Conservation (phyloP, 2,888 invertebrate species). For the Hoplodrina ambigua region DNA sequence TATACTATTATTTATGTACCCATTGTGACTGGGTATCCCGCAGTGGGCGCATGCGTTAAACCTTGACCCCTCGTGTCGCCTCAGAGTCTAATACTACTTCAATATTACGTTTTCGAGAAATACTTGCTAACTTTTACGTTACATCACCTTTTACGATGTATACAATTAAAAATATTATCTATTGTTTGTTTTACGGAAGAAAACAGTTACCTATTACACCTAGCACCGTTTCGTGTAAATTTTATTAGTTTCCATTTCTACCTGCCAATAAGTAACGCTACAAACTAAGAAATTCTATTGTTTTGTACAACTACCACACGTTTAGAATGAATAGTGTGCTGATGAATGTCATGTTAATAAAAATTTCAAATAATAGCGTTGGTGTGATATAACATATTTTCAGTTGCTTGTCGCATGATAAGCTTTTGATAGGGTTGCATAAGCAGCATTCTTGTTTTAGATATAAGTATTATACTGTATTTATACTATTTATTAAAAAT, state of each 20-base stretch:
- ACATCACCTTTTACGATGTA: constrained; percentile 12
- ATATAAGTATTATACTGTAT: neutral
- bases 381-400: constrained; percentile 22
- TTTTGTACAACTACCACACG: constrained; percentile 19
- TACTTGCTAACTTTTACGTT: constrained; percentile 26
- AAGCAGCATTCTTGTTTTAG: neutral
- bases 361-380: constrained; percentile 7
- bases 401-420: constrained; percentile 3
- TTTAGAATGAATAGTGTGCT: constrained; percentile 10
- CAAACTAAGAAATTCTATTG: constrained; percentile 30
- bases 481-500: neutral
- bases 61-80: constrained; percentile 53
- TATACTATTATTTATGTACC: constrained; percentile 43
- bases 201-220: constrained; percentile 44
- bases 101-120: constrained; percentile 5
- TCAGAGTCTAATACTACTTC: constrained; percentile 31
- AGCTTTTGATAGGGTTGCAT: constrained; percentile 13
- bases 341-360: constrained; percentile 20
- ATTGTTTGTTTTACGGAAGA: constrained; percentile 32
- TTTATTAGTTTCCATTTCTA: constrained; percentile 49
- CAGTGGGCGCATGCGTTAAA: constrained; percentile 40
- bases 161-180: constrained; percentile 28
- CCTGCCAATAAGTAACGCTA: constrained; percentile 33
- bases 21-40: constrained; percentile 33
- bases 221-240: constrained; percentile 40